Base-by-base conservation (phyloP, 2,113 vertebrate species). In the Otis tarda region DNA sequence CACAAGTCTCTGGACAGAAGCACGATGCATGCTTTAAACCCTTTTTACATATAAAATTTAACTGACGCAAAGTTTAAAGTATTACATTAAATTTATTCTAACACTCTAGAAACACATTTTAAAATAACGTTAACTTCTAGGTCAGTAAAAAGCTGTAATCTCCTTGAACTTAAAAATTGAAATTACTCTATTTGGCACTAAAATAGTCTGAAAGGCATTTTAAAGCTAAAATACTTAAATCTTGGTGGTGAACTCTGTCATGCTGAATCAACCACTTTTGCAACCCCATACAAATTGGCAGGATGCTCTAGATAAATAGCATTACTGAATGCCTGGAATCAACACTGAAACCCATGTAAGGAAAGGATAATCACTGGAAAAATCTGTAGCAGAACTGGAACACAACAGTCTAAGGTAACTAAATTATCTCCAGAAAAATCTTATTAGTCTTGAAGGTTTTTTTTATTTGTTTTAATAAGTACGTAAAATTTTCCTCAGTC, bases 21-120 rank as follows among this genome's bases (percentile, higher is more conserved):
- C 13, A 63, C 0, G 0, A 74, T 13, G 10, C 18, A 65, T 9
- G 31, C 15, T 87, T 81, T 2, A 82, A 82, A 33, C 23, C 25
- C 31, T 82, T 53, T 50, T 43, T 11, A 80, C 2, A 10, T 14
- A 55, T 1, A 16, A 86, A 73, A 47, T 49, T 41, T 23, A 74
- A 35, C 6, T 2, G 0, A 43, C 25, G 71, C 45, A 87, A 80
- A 60, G 2, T 25, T 41, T 24, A 55, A 57, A 33, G 7, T 22
- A 49, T 43, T 45, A n/a, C 70, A 75, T 31, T 56, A 28, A 10
- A 52, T 45, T 85, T 86, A 68, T 28, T 70, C 25, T 57, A 90
- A 63, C 35, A 28, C 9, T 69, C 41, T 14, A 78, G 24, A 76
- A 93, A 64, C 2, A 19, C 11, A 74, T 61, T 68, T 71, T 21